Base-by-base conservation (phyloP, 1,140 invertebrate species). In the Argopecten irradians region DNA sequence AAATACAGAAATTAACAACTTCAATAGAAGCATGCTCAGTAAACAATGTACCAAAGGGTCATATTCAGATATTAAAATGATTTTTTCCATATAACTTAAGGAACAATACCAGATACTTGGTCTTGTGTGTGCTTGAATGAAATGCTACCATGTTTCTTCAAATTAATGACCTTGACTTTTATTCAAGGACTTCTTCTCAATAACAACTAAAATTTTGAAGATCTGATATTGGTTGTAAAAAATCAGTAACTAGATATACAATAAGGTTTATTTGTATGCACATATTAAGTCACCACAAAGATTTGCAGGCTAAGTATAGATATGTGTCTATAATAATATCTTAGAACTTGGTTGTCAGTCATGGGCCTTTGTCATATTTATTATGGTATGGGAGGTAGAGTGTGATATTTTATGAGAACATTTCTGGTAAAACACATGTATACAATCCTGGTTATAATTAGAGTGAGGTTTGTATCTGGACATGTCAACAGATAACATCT, bases 401-500 rank as follows among this genome's bases (percentile, higher is more conserved):
- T 71, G 28, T 19, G 22, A 19, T 46, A 16, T 8, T 71, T 71
- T 71, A 5, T 28, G 7, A 71, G 55, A n/a, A 71, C 28, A 11
- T 28, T 16, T 71, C n/a, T 11, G 16, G 55, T 71, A 28, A n/a
- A 28, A 71, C 28, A 71, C 55, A 71, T 71, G 55, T 71, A n/a
- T n/a, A 5, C 5, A 55, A 19, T 46, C 2, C 13, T 39, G 5
- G 13, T 39, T 13, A 39, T 5, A 39, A 39, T 39, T 39, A 39
- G 5, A 39, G 36, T 39, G 13, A 8, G 36, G 5, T 8, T 5
- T n/a, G 55, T 28, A 28, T 71, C n/a, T 71, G 1, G 22, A 71
- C 55, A n/a, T 71, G 55, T 71, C 55, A 71, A 71, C 55, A 71
- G 55, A 71, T 71, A 28, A 71, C 55, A 71, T n/a, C n/a, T n/a